Conservation (phyloP, 1,140 invertebrate genomes). For the Drosophila parabipectinata region DNA sequence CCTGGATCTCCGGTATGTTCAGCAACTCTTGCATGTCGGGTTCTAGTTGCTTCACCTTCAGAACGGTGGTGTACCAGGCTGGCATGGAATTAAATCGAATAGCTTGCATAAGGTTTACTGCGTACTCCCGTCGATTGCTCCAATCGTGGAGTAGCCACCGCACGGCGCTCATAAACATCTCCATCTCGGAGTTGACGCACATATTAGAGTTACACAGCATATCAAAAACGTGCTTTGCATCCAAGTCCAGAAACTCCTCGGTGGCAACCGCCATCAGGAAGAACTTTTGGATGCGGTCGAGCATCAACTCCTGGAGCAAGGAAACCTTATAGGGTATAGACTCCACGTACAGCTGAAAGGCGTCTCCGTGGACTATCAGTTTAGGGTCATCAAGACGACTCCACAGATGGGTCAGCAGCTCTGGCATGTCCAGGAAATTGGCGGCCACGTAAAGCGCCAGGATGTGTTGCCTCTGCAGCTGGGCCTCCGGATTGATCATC, state of each 20-base stretch:
- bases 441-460: conserved; percentile 88
- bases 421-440: conserved; percentile 88
- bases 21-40: conserved; percentile 88
- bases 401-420: conserved; percentile 90
- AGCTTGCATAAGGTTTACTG: conserved; percentile 87
- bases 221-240: conserved; percentile 86
- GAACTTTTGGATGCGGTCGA: conserved; percentile 89
- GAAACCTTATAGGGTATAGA: conserved; percentile 81
- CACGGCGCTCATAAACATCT: conserved; percentile 90
- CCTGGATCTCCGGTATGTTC: conserved; percentile 87
- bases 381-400: conserved; percentile 88
- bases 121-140: conserved; percentile 85
- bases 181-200: conserved; percentile 85
- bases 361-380: conserved; percentile 87
- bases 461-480: conserved; percentile 87
- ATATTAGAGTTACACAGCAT: conserved; percentile 89
- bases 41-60: conserved; percentile 84
- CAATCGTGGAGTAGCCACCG: conserved; percentile 90
- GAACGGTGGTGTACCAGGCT: conserved; percentile 89
- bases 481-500: conserved; percentile 88
- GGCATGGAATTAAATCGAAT: conserved; percentile 90
- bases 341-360: conserved; percentile 88
- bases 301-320: conserved; percentile 86
- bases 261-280: conserved; percentile 89
- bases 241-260: conserved; percentile 88